Evolutionary conservation across 2,797 vertebrate species (phyloP), one percentile per base, ranked within the genome.

Genomic region (Heterohyrax brucei): DNA sequence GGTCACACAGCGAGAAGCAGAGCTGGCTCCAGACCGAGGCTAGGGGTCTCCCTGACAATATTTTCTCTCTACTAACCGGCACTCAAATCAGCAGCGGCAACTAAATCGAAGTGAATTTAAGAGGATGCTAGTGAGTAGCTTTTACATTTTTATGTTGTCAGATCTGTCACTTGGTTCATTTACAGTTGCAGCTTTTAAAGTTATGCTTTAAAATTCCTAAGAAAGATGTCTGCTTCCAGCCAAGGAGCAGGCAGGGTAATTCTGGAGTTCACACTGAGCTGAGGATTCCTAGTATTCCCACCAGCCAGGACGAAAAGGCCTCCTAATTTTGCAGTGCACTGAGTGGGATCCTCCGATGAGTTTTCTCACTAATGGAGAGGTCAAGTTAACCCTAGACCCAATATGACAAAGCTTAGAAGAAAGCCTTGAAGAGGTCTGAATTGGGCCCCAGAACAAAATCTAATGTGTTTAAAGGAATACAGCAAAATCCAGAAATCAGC

Each of bases 381-480:
- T 30, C 66, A 68, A 79, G 87, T 76, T 79, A 83, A 73, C 53
- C 14, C 62, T 92, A 46, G 53, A 85, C 9, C 16, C 48, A 30
- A 30, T 48, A 53, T 30, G n/a, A n/a, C 28, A 53, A n/a, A 78
- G 48, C 48, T 78, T 53, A 18, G 53, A 78, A 19, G 16, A 12
- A 62, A 66, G 3, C 12, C 70, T 90, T 16, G 10, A 66, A 92
- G 79, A 53, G 46, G 24, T 48, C 33, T 85, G 14, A 68, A 91
- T 56, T 90, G 80, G 87, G 30, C 76, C 84, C 80, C 59, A 33
- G 56, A 89, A 48, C 16, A 72, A 89, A 94, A 81, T 62, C 85
- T n/a, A 81, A 1, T 26, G n/a, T 87, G 39, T 89, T 92, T 87
- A 91, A 91, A 95, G 77, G 80, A 88, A 94, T 39, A 75, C n/a